Conservation (phyloP, 2,113 vertebrate genomes). For the Mystacornis crossleyi region DNA sequence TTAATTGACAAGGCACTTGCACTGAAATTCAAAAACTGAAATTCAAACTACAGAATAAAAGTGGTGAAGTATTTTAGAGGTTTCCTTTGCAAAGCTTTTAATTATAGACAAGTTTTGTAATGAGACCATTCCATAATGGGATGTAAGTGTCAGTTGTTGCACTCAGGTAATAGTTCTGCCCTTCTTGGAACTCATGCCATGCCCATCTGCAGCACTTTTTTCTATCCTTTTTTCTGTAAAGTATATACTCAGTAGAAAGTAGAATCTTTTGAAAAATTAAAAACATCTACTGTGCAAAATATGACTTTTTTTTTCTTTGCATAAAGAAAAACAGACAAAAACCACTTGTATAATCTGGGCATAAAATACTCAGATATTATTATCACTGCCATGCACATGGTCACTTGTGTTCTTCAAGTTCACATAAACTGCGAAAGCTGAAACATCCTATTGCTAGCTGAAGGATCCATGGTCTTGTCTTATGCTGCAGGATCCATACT, state of each 20-base stretch:
- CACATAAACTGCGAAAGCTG: background rate
- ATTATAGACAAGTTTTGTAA: background rate
- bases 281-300: background rate
- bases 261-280: background rate
- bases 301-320: background rate
- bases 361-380: background rate
- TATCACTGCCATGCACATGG: background rate
- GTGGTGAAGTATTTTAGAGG: background rate
- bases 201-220: background rate
- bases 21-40: background rate
- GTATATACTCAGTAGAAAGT: background rate
- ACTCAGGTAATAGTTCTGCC: background rate
- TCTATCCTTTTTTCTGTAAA: background rate
- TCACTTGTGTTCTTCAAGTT: background rate
- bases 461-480: background rate
- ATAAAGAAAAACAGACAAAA: background rate
- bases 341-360: background rate
- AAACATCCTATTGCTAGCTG: background rate
- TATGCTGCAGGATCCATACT: rapidly evolving
- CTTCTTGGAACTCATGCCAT: background rate
- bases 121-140: background rate
- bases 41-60: background rate
- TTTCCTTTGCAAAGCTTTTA: background rate
- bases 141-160: background rate
- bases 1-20: background rate